phyloP scores from a whole-genome alignment of 2,888 invertebrate genomes.

The Syrista parreyssii region DNA sequence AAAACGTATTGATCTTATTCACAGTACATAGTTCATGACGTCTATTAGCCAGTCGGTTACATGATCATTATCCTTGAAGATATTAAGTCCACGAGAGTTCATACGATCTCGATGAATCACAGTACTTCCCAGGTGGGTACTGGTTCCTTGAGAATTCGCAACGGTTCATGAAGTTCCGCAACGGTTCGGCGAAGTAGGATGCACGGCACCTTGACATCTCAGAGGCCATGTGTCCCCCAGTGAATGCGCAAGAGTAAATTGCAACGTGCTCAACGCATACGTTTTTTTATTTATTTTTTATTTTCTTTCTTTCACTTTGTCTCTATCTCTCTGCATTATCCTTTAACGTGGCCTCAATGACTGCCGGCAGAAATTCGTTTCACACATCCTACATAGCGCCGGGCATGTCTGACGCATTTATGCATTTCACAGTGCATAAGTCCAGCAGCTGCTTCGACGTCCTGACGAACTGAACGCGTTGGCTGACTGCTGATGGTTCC shows the following conservation, averaged over 20 bases:
- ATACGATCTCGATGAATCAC: background rate
- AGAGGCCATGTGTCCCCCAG: background rate
- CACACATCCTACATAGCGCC: conserved; percentile 41
- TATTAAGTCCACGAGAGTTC: background rate
- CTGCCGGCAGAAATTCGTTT: conserved; percentile 33
- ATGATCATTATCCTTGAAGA: background rate
- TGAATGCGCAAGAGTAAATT: background rate
- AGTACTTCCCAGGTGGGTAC: background rate
- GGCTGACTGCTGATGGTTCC: conserved; percentile 23
- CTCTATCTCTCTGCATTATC: background rate
- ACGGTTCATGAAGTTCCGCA: conserved; percentile 1
- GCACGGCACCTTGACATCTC: background rate
- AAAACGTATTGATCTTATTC: background rate
- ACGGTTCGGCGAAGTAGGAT: conserved; percentile 1
- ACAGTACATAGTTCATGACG: background rate
- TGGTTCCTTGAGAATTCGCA: conserved; percentile 1
- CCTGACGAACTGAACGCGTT: conserved; percentile 37
- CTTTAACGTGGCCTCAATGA: conserved; percentile 25
- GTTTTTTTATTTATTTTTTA: background rate
- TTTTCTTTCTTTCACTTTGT: background rate
- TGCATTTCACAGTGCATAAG: conserved; percentile 62
- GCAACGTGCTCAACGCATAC: background rate
- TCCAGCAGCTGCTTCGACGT: conserved; percentile 52
- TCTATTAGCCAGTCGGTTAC: background rate
- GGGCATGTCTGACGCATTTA: conserved; percentile 44